A percentile compares a stretch with the other conserved stretches of the same genome.
phyloP scores from a whole-genome alignment of 2,888 invertebrate species.

The Xylota sylvarum region DNA sequence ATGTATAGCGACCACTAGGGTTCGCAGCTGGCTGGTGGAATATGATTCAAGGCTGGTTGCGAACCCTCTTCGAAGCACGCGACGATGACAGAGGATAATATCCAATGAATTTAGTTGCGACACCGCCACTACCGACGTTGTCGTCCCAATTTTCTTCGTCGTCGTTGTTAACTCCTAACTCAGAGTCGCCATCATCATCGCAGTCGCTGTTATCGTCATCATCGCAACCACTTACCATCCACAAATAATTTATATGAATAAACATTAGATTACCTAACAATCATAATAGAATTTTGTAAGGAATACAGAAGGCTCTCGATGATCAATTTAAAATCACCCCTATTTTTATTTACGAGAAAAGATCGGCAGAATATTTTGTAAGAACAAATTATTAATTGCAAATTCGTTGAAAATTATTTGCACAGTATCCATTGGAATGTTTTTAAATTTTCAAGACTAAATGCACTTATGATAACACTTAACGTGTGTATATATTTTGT shows the following conservation, averaged over 20 bases:
- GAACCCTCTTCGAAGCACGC: conserved; percentile 89
- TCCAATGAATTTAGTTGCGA: conserved; percentile 68
- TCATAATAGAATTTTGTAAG: conserved; percentile 30
- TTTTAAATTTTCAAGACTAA: not conserved
- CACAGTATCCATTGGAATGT: not conserved
- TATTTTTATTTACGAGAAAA: not conserved
- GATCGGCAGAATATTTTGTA: not conserved
- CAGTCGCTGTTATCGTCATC: conserved; percentile 65
- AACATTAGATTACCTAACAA: conserved; percentile 2
- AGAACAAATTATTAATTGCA: not conserved
- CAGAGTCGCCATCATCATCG: conserved; percentile 71
- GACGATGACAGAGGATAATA: conserved; percentile 85
- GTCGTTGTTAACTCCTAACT: conserved; percentile 66
- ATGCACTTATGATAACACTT: too few species aligned
- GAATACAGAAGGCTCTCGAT: conserved; percentile 32
- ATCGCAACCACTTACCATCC: conserved; percentile 46
- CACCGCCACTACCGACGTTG: conserved; percentile 52
- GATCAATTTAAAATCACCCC: not conserved
- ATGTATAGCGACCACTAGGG: conserved; percentile 85
- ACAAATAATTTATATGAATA: conserved; percentile 38
- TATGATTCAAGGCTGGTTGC: conserved; percentile 89
- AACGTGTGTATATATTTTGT: too few species aligned
- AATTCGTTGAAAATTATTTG: not conserved
- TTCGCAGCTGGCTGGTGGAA: conserved; percentile 88
- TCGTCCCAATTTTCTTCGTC: conserved; percentile 67